A percentile compares a stretch with the other conserved stretches of the same genome.
These are phyloP conservation scores for Poeciliopsis retropinna DNA, from an alignment of 2,113 vertebrate genomes.

Conservation along the genomic window DNA sequence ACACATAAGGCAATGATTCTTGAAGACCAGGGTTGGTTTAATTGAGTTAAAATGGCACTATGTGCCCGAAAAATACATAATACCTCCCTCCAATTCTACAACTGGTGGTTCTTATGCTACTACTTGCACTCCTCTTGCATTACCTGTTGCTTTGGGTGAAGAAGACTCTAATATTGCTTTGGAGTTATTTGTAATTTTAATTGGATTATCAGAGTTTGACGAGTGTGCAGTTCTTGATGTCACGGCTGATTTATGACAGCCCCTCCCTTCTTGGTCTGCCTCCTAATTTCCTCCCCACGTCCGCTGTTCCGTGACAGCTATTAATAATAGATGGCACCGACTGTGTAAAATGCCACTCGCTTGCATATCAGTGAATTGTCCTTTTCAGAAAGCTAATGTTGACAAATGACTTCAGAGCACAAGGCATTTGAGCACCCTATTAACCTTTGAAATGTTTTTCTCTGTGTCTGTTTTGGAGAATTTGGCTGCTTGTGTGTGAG, in stretches of 20 bases:
- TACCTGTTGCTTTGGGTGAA: constrained; percentile 7
- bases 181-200: constrained; percentile 27
- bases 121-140: background rate
- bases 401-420: constrained; percentile 66
- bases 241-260: constrained; percentile 48
- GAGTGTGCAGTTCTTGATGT: constrained; percentile 13
- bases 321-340: constrained; percentile 71
- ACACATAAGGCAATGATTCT: no score
- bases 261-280: background rate
- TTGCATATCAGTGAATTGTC: constrained; percentile 62
- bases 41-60: no score
- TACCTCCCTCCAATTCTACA: background rate
- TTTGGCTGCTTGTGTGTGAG: background rate
- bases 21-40: no score
- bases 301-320: constrained; percentile 52
- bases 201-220: constrained; percentile 2
- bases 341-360: constrained; percentile 69
- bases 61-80: no score
- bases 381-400: constrained; percentile 62
- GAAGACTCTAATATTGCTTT: background rate
- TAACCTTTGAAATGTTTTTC: constrained; percentile 61
- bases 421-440: constrained; percentile 52
- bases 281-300: constrained; percentile 1
- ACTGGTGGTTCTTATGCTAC: background rate
- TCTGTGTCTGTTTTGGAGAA: constrained; percentile 3